Conservation (phyloP, 2,888 invertebrate genomes). For the Dexiosoma caninum region DNA sequence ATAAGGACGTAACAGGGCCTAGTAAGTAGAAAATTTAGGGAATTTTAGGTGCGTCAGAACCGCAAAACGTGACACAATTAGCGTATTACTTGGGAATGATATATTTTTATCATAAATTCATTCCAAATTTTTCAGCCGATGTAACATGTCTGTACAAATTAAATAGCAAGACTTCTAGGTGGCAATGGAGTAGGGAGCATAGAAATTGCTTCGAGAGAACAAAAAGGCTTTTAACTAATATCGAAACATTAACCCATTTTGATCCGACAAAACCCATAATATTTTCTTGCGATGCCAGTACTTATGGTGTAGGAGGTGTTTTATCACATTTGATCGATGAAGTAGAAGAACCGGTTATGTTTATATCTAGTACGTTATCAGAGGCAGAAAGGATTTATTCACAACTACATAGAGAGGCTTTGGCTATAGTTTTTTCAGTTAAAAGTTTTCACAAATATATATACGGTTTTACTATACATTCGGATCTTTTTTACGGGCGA, state of each 20-base stretch:
- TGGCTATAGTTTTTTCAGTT: no score
- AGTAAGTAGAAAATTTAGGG: not conserved
- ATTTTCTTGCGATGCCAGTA: no score
- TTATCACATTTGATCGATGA: conserved; percentile 44
- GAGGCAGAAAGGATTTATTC: conserved; percentile 11
- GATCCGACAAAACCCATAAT: conserved; percentile 35
- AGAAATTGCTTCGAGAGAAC: no score
- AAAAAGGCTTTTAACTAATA: no score
- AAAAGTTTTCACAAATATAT: no score
- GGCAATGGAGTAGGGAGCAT: no score
- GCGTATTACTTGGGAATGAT: not conserved
- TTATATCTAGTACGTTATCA: conserved; percentile 24
- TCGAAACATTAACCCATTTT: no score
- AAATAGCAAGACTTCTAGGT: no score
- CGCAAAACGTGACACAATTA: not conserved
- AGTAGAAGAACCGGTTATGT: conserved; percentile 30
- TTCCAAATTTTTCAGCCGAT: no score
- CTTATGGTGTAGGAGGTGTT: no score
- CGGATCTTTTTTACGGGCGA: conserved; percentile 34
- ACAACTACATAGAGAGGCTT: no score
- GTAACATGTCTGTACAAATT: no score
- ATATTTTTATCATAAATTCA: conserved; percentile 8
- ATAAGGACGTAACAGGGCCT: not conserved
- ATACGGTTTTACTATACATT: conserved; percentile 26
- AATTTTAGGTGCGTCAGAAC: not conserved